These are phyloP conservation scores for Karalla daura DNA, from an alignment of 2,797 vertebrate genomes.

Conservation along the genomic window DNA sequence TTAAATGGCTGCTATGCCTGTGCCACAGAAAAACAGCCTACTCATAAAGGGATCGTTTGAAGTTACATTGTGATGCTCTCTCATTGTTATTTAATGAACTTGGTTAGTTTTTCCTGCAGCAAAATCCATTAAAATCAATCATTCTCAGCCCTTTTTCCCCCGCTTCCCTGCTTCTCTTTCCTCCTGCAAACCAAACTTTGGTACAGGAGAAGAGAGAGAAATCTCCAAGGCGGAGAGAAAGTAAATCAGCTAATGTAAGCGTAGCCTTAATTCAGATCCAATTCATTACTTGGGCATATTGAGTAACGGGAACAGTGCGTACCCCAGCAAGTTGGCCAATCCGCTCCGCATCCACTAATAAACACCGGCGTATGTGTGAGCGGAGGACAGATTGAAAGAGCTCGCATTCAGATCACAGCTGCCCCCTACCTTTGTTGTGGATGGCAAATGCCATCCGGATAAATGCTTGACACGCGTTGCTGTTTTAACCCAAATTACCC, in stretches of 20 bases:
- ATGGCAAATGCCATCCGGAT: constrained; percentile 73
- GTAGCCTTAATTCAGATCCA: constrained; percentile 36
- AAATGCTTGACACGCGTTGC: constrained; percentile 76
- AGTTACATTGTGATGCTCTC: constrained; percentile 65
- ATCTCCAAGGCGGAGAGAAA: constrained; percentile 40
- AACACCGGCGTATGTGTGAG: constrained; percentile 23
- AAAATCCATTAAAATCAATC: constrained; percentile 76
- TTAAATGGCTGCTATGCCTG: constrained; percentile 54
- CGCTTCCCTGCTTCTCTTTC: neutral
- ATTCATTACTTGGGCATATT: constrained; percentile 48
- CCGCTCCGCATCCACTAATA: constrained; percentile 38
- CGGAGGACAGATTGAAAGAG: constrained; percentile 44
- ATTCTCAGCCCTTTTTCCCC: constrained; percentile 28
- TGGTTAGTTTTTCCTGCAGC: constrained; percentile 57
- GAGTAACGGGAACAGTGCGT: constrained; percentile 24
- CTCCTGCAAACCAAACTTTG: constrained; percentile 45
- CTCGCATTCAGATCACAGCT: constrained; percentile 70
- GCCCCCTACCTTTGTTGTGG: constrained; percentile 72
- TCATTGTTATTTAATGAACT: constrained; percentile 77
- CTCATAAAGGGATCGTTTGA: constrained; percentile 68
- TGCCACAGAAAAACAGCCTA: constrained; percentile 52
- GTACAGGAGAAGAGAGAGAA: constrained; percentile 40
- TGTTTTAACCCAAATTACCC: constrained; percentile 80
- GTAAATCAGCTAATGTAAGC: constrained; percentile 54
- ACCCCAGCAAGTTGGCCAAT: constrained; percentile 20